Evolutionary conservation across 2,888 invertebrate genomes (phyloP).

Genomic region (Ophioninae sp.): DNA sequence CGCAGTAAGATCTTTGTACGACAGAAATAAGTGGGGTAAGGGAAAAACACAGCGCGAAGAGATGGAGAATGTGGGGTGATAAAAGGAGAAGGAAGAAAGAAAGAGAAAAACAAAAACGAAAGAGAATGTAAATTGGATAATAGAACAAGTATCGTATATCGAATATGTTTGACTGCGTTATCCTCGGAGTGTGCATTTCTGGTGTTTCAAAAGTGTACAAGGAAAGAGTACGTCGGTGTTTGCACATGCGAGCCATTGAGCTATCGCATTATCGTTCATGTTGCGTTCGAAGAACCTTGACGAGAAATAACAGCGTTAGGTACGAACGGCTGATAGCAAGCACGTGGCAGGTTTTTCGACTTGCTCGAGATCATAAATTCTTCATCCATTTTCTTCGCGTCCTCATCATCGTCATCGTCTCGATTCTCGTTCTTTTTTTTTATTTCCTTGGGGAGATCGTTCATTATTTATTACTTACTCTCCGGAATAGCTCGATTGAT

Average conservation of each 20-base stretch:
- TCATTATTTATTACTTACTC: neutral
- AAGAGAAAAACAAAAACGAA: slow-evolving; percentile 14
- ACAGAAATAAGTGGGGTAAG: neutral
- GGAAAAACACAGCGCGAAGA: no score
- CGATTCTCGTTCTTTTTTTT: neutral
- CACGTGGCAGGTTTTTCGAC: neutral
- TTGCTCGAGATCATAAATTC: slow-evolving; percentile 5
- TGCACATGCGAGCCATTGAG: slow-evolving; percentile 27
- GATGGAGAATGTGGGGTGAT: no score
- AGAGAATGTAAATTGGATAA: slow-evolving; percentile 9
- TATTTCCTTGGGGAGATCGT: neutral
- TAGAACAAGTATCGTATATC: neutral
- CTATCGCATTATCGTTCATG: slow-evolving; percentile 25
- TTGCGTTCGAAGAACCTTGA: slow-evolving; percentile 36
- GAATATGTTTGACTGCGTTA: slow-evolving; percentile 37
- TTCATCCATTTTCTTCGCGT: neutral
- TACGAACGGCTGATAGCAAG: neutral
- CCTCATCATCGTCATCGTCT: neutral
- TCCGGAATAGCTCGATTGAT: neutral
- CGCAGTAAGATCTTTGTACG: neutral
- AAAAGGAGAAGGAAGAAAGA: neutral
- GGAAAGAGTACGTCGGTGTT: slow-evolving; percentile 39
- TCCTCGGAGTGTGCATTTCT: slow-evolving; percentile 31
- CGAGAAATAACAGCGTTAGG: slow-evolving; percentile 17
- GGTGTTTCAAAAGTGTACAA: slow-evolving; percentile 8